Evolutionary conservation across 2,888 invertebrate species (phyloP), one percentile per base, ranked within the genome.

Genomic region (Penaeus monodon): DNA sequence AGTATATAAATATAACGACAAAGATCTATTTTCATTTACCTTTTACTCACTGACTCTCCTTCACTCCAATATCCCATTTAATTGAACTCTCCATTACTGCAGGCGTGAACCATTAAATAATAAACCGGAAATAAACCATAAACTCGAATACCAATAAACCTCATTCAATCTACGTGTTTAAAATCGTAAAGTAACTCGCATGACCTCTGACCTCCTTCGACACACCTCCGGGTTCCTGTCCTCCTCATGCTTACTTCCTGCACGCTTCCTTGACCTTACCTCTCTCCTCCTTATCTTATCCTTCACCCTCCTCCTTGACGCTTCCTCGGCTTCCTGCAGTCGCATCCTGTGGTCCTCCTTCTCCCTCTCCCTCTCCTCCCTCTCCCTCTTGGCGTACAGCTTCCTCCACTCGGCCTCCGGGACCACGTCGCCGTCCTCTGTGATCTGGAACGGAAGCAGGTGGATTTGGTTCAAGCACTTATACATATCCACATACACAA

Each of bases 221-320:
- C 68, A 20, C 17, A 33, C 63, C 38, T 24, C 49, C 82, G 22
- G 24, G 20, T 49, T 57, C 38, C 79, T 64, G 27, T 65, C 20
- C 64, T 57, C n/a, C 14, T 38, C 44, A 57, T 57, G 57, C 57
- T 57, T 57, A 20, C 17, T 22, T 68, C 44, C 44, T 24, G 12
- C 57, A n/a, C 27, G 22, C 22, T 20, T 20, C 22, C 22, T 44
- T 63, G 44, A n/a, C 57, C 81, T 81, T 27, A 81, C 81, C 81
- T 86, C 86, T 57, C 77, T 77, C 64, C 77, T 86, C 78, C 79
- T 78, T 14, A 87, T 87, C 65, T 79, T 82, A 29, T 73, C 38
- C 38, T 68, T 82, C 76, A 87, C 80, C 57, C 86, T 83, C 49
- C 79, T 87, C 63, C 64, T 77, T 20, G 81, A 44, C n/a, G 86